These are phyloP conservation scores for Orchesella cincta DNA, from an alignment of 1,140 invertebrate species.

Conservation along the genomic window DNA sequence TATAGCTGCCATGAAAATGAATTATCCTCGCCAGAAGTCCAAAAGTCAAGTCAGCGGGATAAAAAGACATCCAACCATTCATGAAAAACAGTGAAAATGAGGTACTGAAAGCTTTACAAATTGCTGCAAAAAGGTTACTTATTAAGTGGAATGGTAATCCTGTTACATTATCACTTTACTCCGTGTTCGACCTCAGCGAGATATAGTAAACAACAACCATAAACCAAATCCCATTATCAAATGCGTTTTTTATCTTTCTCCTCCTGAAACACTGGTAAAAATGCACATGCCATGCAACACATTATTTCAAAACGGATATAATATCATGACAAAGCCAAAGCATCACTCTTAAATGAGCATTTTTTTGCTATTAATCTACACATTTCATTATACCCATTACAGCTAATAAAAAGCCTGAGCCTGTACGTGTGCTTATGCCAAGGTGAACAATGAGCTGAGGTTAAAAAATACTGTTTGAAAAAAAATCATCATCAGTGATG, in stretches of 20 bases:
- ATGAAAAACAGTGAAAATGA: neutral
- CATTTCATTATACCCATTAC: conserved; percentile 18
- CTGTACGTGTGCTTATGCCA: too few relatives aligned
- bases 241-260: neutral
- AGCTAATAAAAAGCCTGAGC: conserved; percentile 2
- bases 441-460: too few relatives aligned
- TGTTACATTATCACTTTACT: neutral
- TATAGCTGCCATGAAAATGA: neutral
- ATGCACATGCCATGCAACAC: too few relatives aligned
- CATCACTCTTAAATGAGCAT: neutral
- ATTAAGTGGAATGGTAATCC: neutral
- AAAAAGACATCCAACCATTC: neutral
- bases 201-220: neutral
- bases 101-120: neutral
- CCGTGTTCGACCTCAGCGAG: neutral
- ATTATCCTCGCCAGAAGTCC: neutral
- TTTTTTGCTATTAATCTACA: neutral
- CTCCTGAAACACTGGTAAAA: too few relatives aligned
- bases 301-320: neutral
- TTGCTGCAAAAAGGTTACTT: neutral
- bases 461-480: too few relatives aligned
- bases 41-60: conserved; percentile 6
- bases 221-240: neutral
- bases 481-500: too few relatives aligned
- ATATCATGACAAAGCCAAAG: too few relatives aligned